Conservation (phyloP, 2,888 invertebrate genomes). For the Paralinhomoeus sp. region DNA sequence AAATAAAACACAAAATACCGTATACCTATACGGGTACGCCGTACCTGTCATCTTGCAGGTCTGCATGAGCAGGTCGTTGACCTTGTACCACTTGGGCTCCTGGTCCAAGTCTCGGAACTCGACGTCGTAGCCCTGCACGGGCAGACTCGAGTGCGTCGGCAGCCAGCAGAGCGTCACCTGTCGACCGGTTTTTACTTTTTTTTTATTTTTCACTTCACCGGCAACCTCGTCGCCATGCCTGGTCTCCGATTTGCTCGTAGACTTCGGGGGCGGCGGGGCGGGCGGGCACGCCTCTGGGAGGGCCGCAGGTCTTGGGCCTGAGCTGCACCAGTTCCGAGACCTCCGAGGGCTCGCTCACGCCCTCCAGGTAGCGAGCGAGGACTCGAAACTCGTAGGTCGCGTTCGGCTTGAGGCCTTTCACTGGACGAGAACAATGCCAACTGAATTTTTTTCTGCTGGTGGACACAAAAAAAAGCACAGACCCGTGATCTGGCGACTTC, state of each 20-base stretch:
- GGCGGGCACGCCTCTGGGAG: conserved; percentile 11
- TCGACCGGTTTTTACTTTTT: too few species aligned
- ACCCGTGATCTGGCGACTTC: conserved; percentile 15
- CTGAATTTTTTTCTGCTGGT: background rate
- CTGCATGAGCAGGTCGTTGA: conserved; percentile 20
- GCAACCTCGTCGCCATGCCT: background rate
- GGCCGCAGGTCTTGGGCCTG: conserved; percentile 9
- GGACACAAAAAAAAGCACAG: background rate
- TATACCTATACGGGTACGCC: too few species aligned
- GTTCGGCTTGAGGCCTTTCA: conserved; percentile 13
- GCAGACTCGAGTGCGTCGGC: conserved; percentile 19
- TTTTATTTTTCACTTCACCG: too few species aligned
- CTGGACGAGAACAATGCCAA: background rate
- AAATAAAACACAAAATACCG: too few species aligned
- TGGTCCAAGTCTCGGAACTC: conserved; percentile 23
- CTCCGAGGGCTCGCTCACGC: conserved; percentile 14
- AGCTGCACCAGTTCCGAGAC: conserved; percentile 15
- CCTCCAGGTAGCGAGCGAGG: conserved; percentile 11
- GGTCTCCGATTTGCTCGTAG: conserved; percentile 16
- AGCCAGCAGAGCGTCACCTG: conserved; percentile 21
- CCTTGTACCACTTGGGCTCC: conserved; percentile 21
- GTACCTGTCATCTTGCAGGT: conserved; percentile 24
- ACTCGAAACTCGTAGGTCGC: conserved; percentile 24
- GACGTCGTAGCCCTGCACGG: conserved; percentile 24
- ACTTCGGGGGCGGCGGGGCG: conserved; percentile 20